Percentiles rank a stretch among this genome's conserved stretches.
phyloP scores from a whole-genome alignment of 2,888 invertebrate genomes.

The Acanthosepion pharaonis region DNA sequence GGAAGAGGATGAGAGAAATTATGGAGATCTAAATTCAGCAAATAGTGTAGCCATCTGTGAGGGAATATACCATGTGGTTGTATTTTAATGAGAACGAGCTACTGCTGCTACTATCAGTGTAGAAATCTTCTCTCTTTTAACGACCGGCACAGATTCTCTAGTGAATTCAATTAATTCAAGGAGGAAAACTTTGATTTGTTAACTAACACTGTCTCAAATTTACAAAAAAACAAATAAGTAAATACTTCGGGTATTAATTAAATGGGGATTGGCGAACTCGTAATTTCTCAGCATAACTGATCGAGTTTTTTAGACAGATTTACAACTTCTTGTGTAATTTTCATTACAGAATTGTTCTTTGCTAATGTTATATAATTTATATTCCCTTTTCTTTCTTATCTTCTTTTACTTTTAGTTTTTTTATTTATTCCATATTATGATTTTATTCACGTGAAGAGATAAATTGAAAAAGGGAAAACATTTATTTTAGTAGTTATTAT shows the following conservation, averaged over 20 bases:
- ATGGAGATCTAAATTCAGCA: neutral
- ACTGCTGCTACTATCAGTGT: neutral
- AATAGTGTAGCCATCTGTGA: neutral
- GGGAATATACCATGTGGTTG: neutral
- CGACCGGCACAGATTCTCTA: neutral
- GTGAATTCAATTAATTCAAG: neutral
- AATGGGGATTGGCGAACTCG: neutral
- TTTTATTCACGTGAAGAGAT: no score
- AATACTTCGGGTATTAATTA: neutral
- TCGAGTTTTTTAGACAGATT: neutral
- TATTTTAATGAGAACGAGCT: constrained; percentile 2
- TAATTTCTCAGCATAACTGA: neutral
- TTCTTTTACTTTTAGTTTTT: no score
- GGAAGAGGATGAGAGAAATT: neutral
- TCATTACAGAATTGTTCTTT: no score
- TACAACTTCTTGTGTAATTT: neutral
- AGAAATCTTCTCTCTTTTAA: neutral
- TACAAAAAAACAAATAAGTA: neutral
- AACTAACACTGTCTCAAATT: neutral
- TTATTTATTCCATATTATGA: no score
- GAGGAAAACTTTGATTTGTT: neutral
- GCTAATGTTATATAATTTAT: no score
- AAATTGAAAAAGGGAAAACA: no score
- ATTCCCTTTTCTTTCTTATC: no score
- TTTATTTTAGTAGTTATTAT: no score